Base-by-base conservation (phyloP, 2,797 vertebrate genomes). In the Tadarida brasiliensis region DNA sequence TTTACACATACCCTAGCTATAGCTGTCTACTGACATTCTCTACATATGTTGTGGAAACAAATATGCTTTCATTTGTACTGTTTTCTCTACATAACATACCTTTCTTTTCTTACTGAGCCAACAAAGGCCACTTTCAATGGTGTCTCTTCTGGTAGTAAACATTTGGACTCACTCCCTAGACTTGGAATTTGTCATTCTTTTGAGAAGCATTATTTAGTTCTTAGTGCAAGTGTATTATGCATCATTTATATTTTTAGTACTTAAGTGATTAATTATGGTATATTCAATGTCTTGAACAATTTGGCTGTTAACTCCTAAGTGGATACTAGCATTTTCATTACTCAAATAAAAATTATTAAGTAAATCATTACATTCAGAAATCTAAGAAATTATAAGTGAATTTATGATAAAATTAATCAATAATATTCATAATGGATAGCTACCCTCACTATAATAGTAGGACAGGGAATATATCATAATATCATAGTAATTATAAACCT, bases 331-430 rank as follows among this genome's bases (percentile, higher is more conserved):
- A 71, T 68, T 10, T 68, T 83, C 17, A 80, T 51, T 87, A 20
- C 90, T 92, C 17, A 78, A 74, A 56, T 65, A 78, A 59, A 54
- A 94, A n/a, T 90, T 8, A 71, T n/a, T 91, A 73, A 86, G 71
- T 83, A 67, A 47, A 81, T 39, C 1, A 93, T 70, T 91, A 83
- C 2, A 73, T 44, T 83, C 2, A 86, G 30, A 83, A 87, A 84
- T 77, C 33, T 94, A 67, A 47, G 59, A 65, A 68, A 35, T 19
- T 11, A 7, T 49, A 93, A 56, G 4, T 74, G 35, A 83, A 90
- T 15, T 78, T 77, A 67, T 11, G 24, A 56, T 86, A 67, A 51
- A 24, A 35, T 39, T 57, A 88, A 82, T 35, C 30, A 89, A 16
- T 49, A 94, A 86, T 86, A 39, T n/a, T 61, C n/a, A 59, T 54